Base-by-base conservation (phyloP, 2,888 invertebrate genomes). In the Noctua janthina region DNA sequence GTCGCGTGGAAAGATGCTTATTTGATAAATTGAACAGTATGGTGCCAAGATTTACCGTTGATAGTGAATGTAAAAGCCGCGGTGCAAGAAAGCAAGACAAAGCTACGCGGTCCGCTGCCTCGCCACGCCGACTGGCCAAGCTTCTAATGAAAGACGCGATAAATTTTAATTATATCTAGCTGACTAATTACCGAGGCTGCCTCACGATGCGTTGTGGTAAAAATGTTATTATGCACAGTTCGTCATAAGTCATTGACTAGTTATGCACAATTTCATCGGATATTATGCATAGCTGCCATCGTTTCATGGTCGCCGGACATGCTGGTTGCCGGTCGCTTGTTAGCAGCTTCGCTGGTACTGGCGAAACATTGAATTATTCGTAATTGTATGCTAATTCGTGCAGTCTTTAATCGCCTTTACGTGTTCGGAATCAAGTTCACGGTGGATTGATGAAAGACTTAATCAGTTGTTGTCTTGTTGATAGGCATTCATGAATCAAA, bases 121-220 rank as follows among this genome's bases (percentile, higher is more conserved):
- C 92, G 93, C 92, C 92, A 93, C 93, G 92, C 91, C 91, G 87
- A 85, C 85, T 93, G 92, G 90, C 88, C 92, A 92, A 90, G 91
- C 93, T 94, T 93, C 92, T 94, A 94, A 95, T 94, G 93, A 93
- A 94, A 95, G 94, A 94, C 88, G 93, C 93, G 94, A 95, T 95
- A 94, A 94, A 94, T 93, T 94, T 93, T 95, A 95, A 95, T 95
- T 95, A 94, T 92, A 92, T 90, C 91, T 92, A 92, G 90, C 91
- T 93, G 92, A 91, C 91, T 94, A 95, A 93, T 94, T 93, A 93
- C 90, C 77, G 82, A 81, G 87, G 82, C 89, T 86, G 87, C 89
- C 86, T 84, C 82, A 82, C 84, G 82, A 74, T 85, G 87, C 86
- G 87, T 88, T 86, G 86, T 85, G 88, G 90, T 90, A 89, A 88